phyloP scores from a whole-genome alignment of 2,888 invertebrate species.

The Baronia brevicornis region DNA sequence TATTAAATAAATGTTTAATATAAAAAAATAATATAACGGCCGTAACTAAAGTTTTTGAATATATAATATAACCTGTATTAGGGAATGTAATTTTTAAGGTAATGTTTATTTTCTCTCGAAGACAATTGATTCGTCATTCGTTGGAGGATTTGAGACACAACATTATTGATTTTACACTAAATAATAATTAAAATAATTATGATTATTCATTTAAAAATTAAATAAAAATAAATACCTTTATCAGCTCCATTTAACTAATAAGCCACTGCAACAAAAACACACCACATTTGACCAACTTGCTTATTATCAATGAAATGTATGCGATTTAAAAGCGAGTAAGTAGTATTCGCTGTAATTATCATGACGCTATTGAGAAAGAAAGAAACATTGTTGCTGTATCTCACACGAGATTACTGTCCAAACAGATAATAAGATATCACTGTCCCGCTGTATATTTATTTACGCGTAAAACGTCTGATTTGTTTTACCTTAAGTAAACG shows the following conservation, averaged over 20 bases:
- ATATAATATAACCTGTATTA: no score
- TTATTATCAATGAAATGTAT: background rate
- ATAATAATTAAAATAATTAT: no score
- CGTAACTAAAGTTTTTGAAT: no score
- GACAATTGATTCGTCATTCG: no score
- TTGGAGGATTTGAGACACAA: no score
- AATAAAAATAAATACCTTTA: slow-evolving; percentile 16
- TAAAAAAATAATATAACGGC: no score
- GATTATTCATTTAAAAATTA: background rate
- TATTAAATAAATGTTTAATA: no score
- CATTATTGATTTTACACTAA: no score
- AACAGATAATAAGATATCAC: slow-evolving; percentile 20
- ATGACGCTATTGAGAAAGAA: slow-evolving; percentile 10
- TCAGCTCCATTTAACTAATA: slow-evolving; percentile 22
- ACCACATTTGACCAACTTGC: slow-evolving; percentile 5
- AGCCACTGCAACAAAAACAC: slow-evolving; percentile 1
- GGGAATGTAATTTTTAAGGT: no score
- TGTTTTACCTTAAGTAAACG: no score
- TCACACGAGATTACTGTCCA: slow-evolving; percentile 23
- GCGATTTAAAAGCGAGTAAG: slow-evolving; percentile 14
- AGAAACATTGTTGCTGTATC: slow-evolving; percentile 9
- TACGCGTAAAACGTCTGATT: no score
- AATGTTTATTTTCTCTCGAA: no score
- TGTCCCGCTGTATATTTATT: slow-evolving; percentile 7
- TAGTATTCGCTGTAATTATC: slow-evolving; percentile 2